Evolutionary conservation across 1,140 invertebrate species (phyloP).

Genomic region (Coptotermes formosanus): DNA sequence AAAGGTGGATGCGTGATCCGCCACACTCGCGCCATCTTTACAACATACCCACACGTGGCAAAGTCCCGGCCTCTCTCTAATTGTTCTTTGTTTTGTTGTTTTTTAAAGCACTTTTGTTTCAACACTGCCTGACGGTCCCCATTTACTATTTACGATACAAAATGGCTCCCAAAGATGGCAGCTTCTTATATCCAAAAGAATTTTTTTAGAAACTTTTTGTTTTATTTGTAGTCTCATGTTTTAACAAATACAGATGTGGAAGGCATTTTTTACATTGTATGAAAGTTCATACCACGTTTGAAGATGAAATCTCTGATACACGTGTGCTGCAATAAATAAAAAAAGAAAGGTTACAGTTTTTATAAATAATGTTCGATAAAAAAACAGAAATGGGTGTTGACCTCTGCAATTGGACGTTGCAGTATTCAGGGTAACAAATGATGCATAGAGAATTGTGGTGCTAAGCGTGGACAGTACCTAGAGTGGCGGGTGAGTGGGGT

Average conservation of each 20-base stretch:
- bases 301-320: not conserved
- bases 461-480: too few species aligned
- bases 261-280: not conserved
- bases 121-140: not conserved
- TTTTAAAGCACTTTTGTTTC: not conserved
- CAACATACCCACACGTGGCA: not conserved
- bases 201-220: not conserved
- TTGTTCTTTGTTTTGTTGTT: not conserved
- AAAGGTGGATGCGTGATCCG: not conserved
- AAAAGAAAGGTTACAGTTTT: not conserved
- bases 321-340: slow-evolving; percentile 2
- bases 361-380: not conserved
- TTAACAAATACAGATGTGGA: not conserved
- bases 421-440: not conserved
- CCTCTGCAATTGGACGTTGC: not conserved
- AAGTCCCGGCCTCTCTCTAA: not conserved
- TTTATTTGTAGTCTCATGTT: slow-evolving; percentile 11
- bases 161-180: not conserved
- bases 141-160: not conserved
- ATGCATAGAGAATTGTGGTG: not conserved
- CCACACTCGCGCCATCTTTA: not conserved
- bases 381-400: not conserved
- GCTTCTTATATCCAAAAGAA: not conserved
- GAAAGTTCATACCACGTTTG: not conserved
- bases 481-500: too few species aligned